Evolutionary conservation across 2,113 vertebrate genomes (phyloP).

Genomic region (Mastomys natalensis): DNA sequence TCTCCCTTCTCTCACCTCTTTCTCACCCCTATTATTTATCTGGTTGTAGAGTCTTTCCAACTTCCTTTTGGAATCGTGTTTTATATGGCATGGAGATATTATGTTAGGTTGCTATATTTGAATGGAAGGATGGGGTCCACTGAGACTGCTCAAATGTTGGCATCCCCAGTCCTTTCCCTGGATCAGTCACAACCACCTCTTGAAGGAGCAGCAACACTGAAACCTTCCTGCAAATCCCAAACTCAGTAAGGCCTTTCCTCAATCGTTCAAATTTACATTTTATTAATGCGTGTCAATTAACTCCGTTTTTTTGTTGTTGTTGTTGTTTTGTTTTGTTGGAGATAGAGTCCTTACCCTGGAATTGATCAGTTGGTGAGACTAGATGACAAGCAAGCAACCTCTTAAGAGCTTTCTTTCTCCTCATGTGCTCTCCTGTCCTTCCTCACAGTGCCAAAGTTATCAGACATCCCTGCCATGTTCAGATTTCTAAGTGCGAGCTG

Average conservation of each 20-base stretch:
- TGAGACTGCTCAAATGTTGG: background rate
- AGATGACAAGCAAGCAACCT: background rate
- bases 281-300: too few species aligned
- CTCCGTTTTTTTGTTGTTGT: background rate
- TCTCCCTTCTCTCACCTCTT: background rate
- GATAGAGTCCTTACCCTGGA: background rate
- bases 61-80: background rate
- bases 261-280: background rate
- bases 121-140: background rate
- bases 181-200: accelerated
- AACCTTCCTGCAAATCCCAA: background rate
- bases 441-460: too few species aligned
- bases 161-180: accelerated
- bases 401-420: background rate
- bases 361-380: too few species aligned
- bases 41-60: background rate
- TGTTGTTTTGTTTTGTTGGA: too few species aligned
- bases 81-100: background rate
- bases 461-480: background rate
- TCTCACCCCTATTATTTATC: background rate
- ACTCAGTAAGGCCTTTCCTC: background rate
- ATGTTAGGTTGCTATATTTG: background rate
- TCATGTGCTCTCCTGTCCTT: too few species aligned
- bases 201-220: background rate
- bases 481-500: background rate